A percentile compares a stretch with the other conserved stretches of the same genome.
Conservation (phyloP, 2,888 invertebrate species). For the Furcula furcula region DNA sequence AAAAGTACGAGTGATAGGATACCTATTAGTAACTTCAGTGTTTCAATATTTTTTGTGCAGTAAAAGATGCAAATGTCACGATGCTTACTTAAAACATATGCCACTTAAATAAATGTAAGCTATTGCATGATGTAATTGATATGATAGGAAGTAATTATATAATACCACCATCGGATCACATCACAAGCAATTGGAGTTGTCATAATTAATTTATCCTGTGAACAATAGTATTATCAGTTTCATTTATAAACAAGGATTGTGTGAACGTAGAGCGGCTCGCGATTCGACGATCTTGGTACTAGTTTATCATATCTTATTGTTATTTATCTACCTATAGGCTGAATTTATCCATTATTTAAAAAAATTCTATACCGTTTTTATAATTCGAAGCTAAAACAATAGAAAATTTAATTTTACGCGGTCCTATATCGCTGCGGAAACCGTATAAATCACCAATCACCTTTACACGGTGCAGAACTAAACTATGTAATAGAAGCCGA, state of each 20-base stretch:
- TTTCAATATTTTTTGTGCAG: too few relatives aligned
- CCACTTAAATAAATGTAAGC: too few relatives aligned
- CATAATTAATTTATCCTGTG: slow-evolving; percentile 32
- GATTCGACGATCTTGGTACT: slow-evolving; percentile 4
- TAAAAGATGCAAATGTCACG: too few relatives aligned
- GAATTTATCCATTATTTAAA: background rate
- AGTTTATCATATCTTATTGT: slow-evolving; percentile 16
- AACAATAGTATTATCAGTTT: slow-evolving; percentile 43
- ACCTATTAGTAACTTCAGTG: too few relatives aligned
- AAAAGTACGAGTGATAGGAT: too few relatives aligned
- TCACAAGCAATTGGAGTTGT: slow-evolving; percentile 31
- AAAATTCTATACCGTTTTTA: slow-evolving; percentile 4
- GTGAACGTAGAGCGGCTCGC: slow-evolving; percentile 22
- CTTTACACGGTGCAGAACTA: slow-evolving; percentile 2
- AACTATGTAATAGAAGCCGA: background rate
- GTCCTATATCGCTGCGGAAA: slow-evolving; percentile 2
- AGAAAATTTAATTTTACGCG: slow-evolving; percentile 9
- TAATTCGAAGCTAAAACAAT: slow-evolving; percentile 5
- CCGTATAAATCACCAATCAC: slow-evolving; percentile 2
- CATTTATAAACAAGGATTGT: slow-evolving; percentile 46
- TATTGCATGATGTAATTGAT: too few relatives aligned
- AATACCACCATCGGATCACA: too few relatives aligned
- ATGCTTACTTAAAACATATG: too few relatives aligned
- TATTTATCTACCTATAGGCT: background rate
- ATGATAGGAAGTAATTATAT: too few relatives aligned